Percentiles rank a stretch among this genome's conserved stretches.
phyloP scores from a whole-genome alignment of 2,888 invertebrate species.

The Tachina lurida region DNA sequence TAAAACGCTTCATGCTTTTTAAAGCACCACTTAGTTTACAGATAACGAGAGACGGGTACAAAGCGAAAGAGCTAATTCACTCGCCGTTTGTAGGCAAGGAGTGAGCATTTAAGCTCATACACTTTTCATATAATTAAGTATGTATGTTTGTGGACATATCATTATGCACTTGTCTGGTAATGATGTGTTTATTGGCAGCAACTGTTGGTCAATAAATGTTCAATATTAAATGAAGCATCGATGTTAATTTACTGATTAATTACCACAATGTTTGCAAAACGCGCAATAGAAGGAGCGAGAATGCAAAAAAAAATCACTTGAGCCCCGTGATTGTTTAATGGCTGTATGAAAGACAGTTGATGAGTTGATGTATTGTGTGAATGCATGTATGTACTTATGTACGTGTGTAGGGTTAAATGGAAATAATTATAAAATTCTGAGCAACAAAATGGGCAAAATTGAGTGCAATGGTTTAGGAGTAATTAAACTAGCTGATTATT shows the following conservation, averaged over 20 bases:
- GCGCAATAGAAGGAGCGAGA: slow-evolving; percentile 32
- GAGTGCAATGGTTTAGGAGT: slow-evolving; percentile 67
- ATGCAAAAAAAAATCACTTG: background rate
- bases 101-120: background rate
- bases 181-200: slow-evolving; percentile 60
- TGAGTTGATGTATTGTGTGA: slow-evolving; percentile 6
- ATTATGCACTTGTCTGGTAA: slow-evolving; percentile 42
- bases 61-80: background rate
- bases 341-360: slow-evolving; percentile 40
- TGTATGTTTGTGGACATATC: background rate
- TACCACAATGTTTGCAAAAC: slow-evolving; percentile 76
- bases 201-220: slow-evolving; percentile 76
- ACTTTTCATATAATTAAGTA: background rate
- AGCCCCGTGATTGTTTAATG: slow-evolving; percentile 34
- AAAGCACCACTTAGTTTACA: slow-evolving; percentile 39
- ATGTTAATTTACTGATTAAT: slow-evolving; percentile 83
- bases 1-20: background rate
- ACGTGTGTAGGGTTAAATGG: slow-evolving; percentile 38
- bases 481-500: slow-evolving; percentile 71
- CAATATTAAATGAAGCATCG: slow-evolving; percentile 83
- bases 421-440: slow-evolving; percentile 29
- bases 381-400: slow-evolving; percentile 1
- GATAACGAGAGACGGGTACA: slow-evolving; percentile 24
- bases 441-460: slow-evolving; percentile 25
- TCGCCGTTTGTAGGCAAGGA: background rate